These are phyloP conservation scores for Dryas iulia DNA, from an alignment of 1,140 invertebrate genomes.

Conservation along the genomic window DNA sequence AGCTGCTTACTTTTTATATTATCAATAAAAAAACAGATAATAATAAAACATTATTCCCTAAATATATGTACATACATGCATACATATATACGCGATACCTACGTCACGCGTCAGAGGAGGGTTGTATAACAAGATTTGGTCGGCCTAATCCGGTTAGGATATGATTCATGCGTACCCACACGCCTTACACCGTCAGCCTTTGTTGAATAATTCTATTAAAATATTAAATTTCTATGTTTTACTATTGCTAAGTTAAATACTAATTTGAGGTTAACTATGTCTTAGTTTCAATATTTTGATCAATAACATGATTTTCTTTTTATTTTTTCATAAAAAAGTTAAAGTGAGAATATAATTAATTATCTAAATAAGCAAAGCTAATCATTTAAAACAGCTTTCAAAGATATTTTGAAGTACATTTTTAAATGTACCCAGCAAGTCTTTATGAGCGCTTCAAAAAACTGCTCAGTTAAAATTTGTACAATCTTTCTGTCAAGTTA, in stretches of 20 bases:
- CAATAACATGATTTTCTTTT: no score
- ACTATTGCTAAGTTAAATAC: not conserved
- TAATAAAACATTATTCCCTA: not conserved
- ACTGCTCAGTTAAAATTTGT: not conserved
- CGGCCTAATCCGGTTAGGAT: slow-evolving; percentile 63
- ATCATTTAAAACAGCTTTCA: no score
- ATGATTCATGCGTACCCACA: slow-evolving; percentile 63
- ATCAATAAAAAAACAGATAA: no score
- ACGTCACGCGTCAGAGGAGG: slow-evolving; percentile 41
- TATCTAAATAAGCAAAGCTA: no score
- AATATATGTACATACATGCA: not conserved
- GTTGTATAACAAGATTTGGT: slow-evolving; percentile 66
- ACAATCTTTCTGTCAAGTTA: not conserved
- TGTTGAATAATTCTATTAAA: not conserved
- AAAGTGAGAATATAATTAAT: no score
- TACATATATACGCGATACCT: not conserved
- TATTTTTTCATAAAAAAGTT: no score
- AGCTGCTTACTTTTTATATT: no score
- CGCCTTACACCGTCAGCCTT: slow-evolving; percentile 13
- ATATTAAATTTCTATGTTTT: not conserved
- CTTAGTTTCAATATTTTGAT: no score
- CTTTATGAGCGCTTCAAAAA: no score
- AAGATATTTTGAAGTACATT: no score
- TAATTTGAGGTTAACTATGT: no score
- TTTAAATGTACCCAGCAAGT: no score